Evolutionary conservation across 2,113 vertebrate species (phyloP), one percentile per base, ranked within the genome.

Genomic region (Astatoreochromis straeleni): DNA sequence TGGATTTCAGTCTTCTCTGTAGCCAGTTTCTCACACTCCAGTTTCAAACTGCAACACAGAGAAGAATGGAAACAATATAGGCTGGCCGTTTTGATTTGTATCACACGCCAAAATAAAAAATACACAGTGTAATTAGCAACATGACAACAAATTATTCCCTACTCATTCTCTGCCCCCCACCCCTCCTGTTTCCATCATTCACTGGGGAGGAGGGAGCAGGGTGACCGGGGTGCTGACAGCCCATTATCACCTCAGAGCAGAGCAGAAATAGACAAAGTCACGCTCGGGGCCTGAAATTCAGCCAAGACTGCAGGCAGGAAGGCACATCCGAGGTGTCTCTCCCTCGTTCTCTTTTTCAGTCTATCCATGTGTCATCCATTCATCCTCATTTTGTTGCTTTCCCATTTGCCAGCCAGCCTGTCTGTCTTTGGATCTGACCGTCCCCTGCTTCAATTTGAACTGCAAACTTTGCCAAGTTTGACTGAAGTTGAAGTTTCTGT

Each of bases 1-100:
- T 98, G 98, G 93, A 98, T 98, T 96, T 98, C 98, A 0, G 98
- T 98, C 96, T 98, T 98, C 92, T 98, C 98, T 33, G 97, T 98
- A 68, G 97, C 98, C 96, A 98, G 96, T 90, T 98, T 98, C 96
- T 98, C 98, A 95, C 98, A 98, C 94, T 98, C 98, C 93, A 98
- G 85, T 94, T 98, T 98, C 95, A 98, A 96, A 96, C 98, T 98
- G 95, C 68, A 89, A 89, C 78, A 88, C 79, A 58, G 80, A 84
- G 54, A 63, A 87, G 10, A 63, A 80, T 4, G 19, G 5, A 19
- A 17, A 83, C 33, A 45, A 81, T 6, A 26, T 8, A 78, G 42
- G 16, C n/a, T 35, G 17, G 60, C 12, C 9, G 47, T 90, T 88
- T 86, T 51, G 24, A 60, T 87, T 78, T 87, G 68, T 54, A 88